phyloP scores from a whole-genome alignment of 2,888 invertebrate species.

The Orchesellides sinensis region DNA sequence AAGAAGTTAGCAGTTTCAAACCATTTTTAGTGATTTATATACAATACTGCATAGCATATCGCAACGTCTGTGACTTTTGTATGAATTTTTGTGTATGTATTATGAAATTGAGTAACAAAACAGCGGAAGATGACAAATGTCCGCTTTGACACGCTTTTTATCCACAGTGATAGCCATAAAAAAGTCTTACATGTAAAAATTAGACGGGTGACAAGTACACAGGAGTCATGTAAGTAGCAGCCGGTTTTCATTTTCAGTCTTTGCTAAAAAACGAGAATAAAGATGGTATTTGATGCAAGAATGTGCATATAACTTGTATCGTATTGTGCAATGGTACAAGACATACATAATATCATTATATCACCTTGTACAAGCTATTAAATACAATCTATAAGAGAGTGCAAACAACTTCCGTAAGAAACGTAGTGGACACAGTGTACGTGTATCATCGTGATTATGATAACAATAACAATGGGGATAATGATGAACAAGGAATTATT shows the following conservation, averaged over 20 bases:
- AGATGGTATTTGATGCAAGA: conserved; percentile 17
- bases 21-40: background rate
- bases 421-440: background rate
- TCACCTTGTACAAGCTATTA: background rate
- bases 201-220: conserved; percentile 38
- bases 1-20: conserved; percentile 17
- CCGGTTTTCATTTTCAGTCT: conserved; percentile 4
- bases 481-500: conserved; percentile 9
- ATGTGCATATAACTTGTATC: too few species aligned
- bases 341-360: background rate
- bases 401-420: background rate
- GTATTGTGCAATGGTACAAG: too few species aligned
- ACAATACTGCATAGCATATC: background rate
- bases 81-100: too few species aligned
- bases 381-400: background rate
- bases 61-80: background rate
- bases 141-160: conserved; percentile 65
- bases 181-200: conserved; percentile 27
- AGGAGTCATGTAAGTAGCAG: background rate
- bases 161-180: conserved; percentile 56
- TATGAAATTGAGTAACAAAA: background rate
- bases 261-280: conserved; percentile 12
- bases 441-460: background rate
- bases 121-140: conserved; percentile 64
- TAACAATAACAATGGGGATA: conserved; percentile 22